Evolutionary conservation across 2,888 invertebrate species (phyloP).

Genomic region (Falcaria lacertinaria): DNA sequence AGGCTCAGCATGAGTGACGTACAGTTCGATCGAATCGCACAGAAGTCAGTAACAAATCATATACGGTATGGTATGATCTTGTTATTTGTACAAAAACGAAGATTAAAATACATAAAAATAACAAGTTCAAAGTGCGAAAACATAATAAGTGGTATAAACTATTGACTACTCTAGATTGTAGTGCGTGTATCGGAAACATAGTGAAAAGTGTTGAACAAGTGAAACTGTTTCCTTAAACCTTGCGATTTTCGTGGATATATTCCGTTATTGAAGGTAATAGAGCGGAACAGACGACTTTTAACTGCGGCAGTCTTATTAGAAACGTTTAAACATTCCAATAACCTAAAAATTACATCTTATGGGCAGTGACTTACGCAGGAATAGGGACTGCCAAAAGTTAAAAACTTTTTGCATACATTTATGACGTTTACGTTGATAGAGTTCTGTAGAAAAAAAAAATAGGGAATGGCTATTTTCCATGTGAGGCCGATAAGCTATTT

Average conservation of each 20-base stretch:
- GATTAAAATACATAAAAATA: constrained; percentile 35
- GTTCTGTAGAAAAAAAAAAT: background rate
- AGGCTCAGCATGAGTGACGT: too few species aligned
- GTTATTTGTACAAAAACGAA: constrained; percentile 42
- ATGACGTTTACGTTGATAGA: background rate
- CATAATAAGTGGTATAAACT: constrained; percentile 17
- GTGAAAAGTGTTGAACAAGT: constrained; percentile 25
- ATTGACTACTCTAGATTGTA: constrained; percentile 28
- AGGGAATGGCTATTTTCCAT: background rate
- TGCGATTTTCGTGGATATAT: constrained; percentile 46
- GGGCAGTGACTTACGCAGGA: background rate
- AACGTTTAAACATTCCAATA: constrained; percentile 10
- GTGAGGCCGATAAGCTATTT: background rate
- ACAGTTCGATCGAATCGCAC: constrained; percentile 43
- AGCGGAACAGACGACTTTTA: constrained; percentile 42
- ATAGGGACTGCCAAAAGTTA: too few species aligned
- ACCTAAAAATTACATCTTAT: constrained; percentile 5
- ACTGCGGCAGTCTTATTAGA: constrained; percentile 43
- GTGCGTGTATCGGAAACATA: constrained; percentile 23
- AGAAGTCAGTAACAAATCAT: constrained; percentile 71
- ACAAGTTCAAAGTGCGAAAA: constrained; percentile 19
- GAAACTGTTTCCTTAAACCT: constrained; percentile 37
- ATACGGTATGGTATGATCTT: constrained; percentile 47
- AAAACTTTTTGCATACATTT: too few species aligned
- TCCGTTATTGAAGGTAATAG: constrained; percentile 54